Evolutionary conservation across 1,140 invertebrate species (phyloP), one percentile per base, ranked within the genome.

Genomic region (Anagrus nilaparvatae): DNA sequence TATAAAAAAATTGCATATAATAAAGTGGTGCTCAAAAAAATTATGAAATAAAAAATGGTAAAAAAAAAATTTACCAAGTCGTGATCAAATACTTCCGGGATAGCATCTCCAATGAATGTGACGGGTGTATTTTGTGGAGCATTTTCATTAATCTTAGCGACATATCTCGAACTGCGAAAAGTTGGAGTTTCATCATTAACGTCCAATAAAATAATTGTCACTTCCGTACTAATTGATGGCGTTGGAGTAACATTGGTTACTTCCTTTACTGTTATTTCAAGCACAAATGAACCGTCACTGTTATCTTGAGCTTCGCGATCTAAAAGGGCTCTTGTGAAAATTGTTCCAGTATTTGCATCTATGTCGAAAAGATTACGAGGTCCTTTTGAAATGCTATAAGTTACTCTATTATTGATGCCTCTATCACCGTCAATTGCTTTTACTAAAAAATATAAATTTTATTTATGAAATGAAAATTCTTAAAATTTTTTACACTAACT

Each of bases 161-260:
- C 70, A 67, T 97, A 97, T 40, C 71, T 61, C 0, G 67, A 51
- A 53, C 80, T 86, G 27, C 79, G 73, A 59, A 97, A 97, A 27
- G 70, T 78, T 6, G 93, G 92, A 3, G 76, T 82, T 69, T 96
- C 90, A 69, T 97, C 93, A 61, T 97, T 96, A 1, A 95, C 81
- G 69, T 97, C 93, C n/a, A 79, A 83, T 7, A 97, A 71, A 41
- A 94, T 89, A 23, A 97, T 78, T 1, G 90, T 95, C 0, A 95
- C 82, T 67, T 95, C 87, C 1, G 91, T 95, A 6, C 77, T 81
- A 1, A 83, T 80, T 37, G 76, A 82, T 1, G 86, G 86, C 16
- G 77, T 57, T 5, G 84, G 84, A 41, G 68, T 60, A 51, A 81
- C 53, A 48, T 70, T 72, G 31, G 72, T 67, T 14, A 71, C 46